Evolutionary conservation across 2,797 vertebrate genomes (phyloP).

Genomic region (Enteromius trimaculatus): DNA sequence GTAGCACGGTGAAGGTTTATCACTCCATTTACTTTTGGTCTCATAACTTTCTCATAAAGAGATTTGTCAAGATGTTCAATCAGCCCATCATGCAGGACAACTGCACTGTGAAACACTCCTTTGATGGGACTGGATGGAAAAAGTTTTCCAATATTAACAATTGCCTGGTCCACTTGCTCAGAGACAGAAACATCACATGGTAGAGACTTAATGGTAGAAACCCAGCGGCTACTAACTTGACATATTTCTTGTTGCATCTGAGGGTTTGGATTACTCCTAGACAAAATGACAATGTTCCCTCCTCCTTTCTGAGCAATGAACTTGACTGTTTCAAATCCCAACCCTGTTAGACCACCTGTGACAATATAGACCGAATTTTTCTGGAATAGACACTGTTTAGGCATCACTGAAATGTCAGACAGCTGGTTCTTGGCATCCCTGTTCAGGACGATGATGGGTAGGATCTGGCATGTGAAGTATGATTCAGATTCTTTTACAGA

Average conservation of each 20-base stretch:
- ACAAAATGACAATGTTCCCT: conserved; percentile 77
- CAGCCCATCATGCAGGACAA: conserved; percentile 79
- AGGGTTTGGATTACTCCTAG: conserved; percentile 72
- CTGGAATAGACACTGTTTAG: conserved; percentile 72
- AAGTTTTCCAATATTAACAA: conserved; percentile 67
- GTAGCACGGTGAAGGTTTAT: conserved; percentile 85
- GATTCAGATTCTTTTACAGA: conserved; percentile 60
- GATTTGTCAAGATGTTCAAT: conserved; percentile 77
- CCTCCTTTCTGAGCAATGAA: conserved; percentile 84
- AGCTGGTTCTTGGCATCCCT: conserved; percentile 36
- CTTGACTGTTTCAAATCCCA: conserved; percentile 73
- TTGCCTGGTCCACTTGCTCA: conserved; percentile 70
- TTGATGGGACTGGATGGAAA: conserved; percentile 75
- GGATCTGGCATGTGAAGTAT: conserved; percentile 73
- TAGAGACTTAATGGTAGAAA: conserved; percentile 69
- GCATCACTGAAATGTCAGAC: conserved; percentile 74
- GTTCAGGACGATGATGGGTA: conserved; percentile 73
- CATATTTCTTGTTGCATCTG: conserved; percentile 75
- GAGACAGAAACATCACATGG: conserved; percentile 77
- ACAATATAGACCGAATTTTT: conserved; percentile 81
- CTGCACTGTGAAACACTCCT: conserved; percentile 89
- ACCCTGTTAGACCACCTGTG: conserved; percentile 79
- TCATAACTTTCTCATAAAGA: conserved; percentile 82
- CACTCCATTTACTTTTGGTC: conserved; percentile 84
- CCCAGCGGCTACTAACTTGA: conserved; percentile 69